A percentile compares a stretch with the other conserved stretches of the same genome.
These are phyloP conservation scores for Ochlodes sylvanus DNA, from an alignment of 2,888 invertebrate species.

Conservation along the genomic window DNA sequence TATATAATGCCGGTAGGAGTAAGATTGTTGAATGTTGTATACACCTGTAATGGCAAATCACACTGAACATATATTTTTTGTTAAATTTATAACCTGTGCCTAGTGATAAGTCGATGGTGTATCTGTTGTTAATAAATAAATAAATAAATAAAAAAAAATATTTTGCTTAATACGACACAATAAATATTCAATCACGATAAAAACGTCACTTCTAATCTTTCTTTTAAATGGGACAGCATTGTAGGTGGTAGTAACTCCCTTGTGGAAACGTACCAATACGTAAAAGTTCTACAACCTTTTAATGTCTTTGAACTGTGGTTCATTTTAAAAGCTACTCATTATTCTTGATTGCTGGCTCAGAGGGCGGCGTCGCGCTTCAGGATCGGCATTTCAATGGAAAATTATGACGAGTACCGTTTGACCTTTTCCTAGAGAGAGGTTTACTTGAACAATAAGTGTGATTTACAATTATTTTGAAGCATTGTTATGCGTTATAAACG, in stretches of 20 bases:
- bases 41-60: too few relatives aligned
- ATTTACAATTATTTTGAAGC: not conserved
- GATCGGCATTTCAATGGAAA: constrained; percentile 22
- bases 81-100: too few relatives aligned
- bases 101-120: too few relatives aligned
- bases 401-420: constrained; percentile 21
- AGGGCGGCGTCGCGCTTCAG: constrained; percentile 13
- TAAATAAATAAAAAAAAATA: too few relatives aligned
- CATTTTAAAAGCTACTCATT: constrained; percentile 10
- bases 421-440: constrained; percentile 6
- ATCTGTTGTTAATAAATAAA: too few relatives aligned
- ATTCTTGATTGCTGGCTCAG: constrained; percentile 26
- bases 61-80: too few relatives aligned
- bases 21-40: too few relatives aligned
- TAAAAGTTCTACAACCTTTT: not conserved
- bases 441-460: not conserved
- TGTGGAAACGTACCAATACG: not conserved
- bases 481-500: not conserved
- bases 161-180: too few relatives aligned
- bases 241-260: not conserved
- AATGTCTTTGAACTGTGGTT: not conserved
- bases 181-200: not conserved
- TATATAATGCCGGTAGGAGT: too few relatives aligned
- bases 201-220: not conserved
- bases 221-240: not conserved